A percentile compares a stretch with the other conserved stretches of the same genome.
Conservation (phyloP, 2,888 invertebrate species). For the Apotomis betuletana region DNA sequence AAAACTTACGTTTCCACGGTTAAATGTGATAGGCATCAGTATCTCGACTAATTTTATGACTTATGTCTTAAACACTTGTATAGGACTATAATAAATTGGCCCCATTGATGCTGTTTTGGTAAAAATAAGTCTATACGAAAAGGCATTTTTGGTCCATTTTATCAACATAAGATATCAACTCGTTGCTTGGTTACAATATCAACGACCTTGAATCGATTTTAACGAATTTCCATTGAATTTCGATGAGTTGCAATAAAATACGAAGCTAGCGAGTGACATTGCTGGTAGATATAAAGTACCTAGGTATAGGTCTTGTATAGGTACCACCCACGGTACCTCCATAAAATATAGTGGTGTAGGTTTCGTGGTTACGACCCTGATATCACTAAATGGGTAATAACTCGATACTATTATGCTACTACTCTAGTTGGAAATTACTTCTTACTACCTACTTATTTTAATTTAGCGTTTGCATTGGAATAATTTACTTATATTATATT, state of each 20-base stretch:
- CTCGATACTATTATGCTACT: no score
- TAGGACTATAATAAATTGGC: slow-evolving; percentile 59
- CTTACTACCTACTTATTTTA: no score
- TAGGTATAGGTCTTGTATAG: no score
- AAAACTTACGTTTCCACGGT: slow-evolving; percentile 77
- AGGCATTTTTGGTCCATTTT: slow-evolving; percentile 73
- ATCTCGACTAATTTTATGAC: slow-evolving; percentile 51
- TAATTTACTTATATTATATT: no score
- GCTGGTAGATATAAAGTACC: slow-evolving; percentile 4
- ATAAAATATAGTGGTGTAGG: neutral
- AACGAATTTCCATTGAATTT: slow-evolving; percentile 42
- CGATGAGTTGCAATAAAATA: slow-evolving; percentile 41
- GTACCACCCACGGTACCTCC: neutral
- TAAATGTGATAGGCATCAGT: slow-evolving; percentile 76
- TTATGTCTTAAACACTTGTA: slow-evolving; percentile 54
- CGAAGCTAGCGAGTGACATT: slow-evolving; percentile 21
- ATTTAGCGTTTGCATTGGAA: no score
- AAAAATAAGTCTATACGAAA: slow-evolving; percentile 73
- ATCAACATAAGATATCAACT: slow-evolving; percentile 51
- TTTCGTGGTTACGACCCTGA: neutral
- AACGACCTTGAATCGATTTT: slow-evolving; percentile 39
- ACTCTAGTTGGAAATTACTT: no score
- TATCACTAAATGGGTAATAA: neutral
- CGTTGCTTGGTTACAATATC: slow-evolving; percentile 65
- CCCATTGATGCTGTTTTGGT: slow-evolving; percentile 61